Conservation (phyloP, 2,888 invertebrate species). For the Noctua fimbriata region DNA sequence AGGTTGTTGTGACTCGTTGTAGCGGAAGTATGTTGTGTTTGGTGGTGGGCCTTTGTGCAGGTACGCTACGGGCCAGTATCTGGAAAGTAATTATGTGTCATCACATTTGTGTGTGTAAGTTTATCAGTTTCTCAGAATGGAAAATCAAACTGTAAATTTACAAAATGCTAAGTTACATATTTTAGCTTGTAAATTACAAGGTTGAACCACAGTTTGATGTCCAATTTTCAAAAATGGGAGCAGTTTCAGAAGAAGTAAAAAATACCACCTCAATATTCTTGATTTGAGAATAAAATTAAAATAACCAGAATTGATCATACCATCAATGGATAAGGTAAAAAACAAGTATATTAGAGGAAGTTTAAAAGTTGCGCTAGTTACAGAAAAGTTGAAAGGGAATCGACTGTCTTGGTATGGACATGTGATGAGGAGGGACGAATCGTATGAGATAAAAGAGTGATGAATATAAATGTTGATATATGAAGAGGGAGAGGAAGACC, state of each 20-base stretch:
- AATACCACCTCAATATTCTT: neutral
- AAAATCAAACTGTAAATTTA: no score
- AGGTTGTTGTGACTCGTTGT: conserved; percentile 78
- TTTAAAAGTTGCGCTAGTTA: no score
- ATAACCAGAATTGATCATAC: neutral
- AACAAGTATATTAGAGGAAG: no score
- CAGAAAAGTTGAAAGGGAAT: no score
- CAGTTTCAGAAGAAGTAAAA: neutral
- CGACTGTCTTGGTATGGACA: no score
- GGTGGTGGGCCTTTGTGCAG: conserved; percentile 95
- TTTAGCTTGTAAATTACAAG: neutral
- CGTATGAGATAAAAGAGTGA: no score
- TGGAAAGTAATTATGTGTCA: conserved; percentile 65
- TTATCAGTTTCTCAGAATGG: neutral
- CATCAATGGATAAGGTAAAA: neutral
- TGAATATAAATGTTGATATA: no score
- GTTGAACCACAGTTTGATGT: neutral
- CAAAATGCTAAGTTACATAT: neutral
- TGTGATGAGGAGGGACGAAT: no score
- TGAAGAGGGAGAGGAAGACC: no score
- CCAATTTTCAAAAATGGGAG: neutral
- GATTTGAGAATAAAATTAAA: neutral
- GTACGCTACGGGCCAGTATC: conserved; percentile 95
- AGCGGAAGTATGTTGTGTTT: conserved; percentile 91
- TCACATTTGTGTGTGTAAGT: neutral